These are phyloP conservation scores for Neosilurus mollespiculum DNA, from an alignment of 2,797 vertebrate genomes.

Conservation along the genomic window DNA sequence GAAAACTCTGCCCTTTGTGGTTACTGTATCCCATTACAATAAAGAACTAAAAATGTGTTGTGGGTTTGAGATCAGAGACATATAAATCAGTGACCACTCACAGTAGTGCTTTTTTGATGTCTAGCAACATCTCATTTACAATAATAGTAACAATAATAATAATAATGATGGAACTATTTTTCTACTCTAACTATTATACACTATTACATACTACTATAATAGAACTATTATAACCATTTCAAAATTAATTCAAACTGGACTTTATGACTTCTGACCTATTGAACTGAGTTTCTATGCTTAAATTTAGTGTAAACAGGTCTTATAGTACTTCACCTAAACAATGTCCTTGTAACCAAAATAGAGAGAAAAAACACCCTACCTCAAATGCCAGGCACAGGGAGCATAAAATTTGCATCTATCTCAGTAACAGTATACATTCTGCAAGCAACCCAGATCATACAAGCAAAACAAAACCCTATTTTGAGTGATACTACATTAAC, in stretches of 20 bases:
- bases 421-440: conserved; percentile 31
- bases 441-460: conserved; percentile 60
- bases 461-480: conserved; percentile 50
- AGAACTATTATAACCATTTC: too few relatives aligned
- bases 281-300: background rate
- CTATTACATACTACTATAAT: too few relatives aligned
- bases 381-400: background rate
- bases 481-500: conserved; percentile 34
- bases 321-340: background rate
- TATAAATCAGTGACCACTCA: conserved; percentile 24
- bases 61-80: conserved; percentile 33
- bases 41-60: conserved; percentile 37
- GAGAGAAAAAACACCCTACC: background rate
- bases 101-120: conserved; percentile 2
- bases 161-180: background rate
- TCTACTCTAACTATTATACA: too few relatives aligned
- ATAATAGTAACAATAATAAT: background rate
- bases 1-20: conserved; percentile 34
- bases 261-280: background rate
- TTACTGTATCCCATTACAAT: conserved; percentile 44
- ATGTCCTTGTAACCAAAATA: background rate
- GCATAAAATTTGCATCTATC: background rate
- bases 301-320: background rate
- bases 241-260: too few relatives aligned
- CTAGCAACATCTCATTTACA: background rate